Conservation (phyloP, 2,888 invertebrate genomes). For the Spodoptera exigua region DNA sequence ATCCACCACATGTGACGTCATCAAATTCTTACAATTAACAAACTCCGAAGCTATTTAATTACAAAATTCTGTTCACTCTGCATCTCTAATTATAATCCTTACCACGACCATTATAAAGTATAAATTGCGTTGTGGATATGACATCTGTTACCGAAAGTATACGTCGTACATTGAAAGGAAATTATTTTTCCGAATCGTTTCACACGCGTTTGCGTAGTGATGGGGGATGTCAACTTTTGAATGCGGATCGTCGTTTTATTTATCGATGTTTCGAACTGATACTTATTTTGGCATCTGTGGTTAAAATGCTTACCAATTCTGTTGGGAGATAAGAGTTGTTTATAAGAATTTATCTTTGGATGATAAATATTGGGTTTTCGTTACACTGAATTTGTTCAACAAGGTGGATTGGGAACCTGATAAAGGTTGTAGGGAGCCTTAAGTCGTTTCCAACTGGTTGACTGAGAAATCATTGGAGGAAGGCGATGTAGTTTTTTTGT, state of each 20-base stretch:
- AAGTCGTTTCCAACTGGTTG: no score
- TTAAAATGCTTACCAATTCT: conserved; percentile 14
- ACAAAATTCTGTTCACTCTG: conserved; percentile 35
- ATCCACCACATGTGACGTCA: conserved; percentile 50
- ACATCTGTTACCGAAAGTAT: conserved; percentile 52
- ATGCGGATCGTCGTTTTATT: conserved; percentile 6
- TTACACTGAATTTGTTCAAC: no score
- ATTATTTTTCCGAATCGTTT: conserved; percentile 68
- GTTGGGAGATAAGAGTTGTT: background rate
- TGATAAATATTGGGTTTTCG: background rate
- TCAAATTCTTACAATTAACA: conserved; percentile 59
- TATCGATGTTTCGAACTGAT: conserved; percentile 1
- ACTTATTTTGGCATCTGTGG: no score
- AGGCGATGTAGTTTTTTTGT: no score
- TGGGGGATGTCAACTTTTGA: conserved; percentile 30
- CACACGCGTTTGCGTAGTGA: conserved; percentile 58
- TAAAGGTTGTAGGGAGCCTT: no score
- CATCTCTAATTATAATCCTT: conserved; percentile 41
- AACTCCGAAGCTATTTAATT: conserved; percentile 57
- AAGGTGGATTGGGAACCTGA: no score
- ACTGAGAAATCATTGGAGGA: no score
- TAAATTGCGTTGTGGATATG: conserved; percentile 49
- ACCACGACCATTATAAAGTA: conserved; percentile 47
- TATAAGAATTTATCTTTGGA: no score
- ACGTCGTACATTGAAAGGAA: conserved; percentile 63